These are phyloP conservation scores for Drosophila colorata DNA, from an alignment of 2,888 invertebrate genomes.

Conservation along the genomic window DNA sequence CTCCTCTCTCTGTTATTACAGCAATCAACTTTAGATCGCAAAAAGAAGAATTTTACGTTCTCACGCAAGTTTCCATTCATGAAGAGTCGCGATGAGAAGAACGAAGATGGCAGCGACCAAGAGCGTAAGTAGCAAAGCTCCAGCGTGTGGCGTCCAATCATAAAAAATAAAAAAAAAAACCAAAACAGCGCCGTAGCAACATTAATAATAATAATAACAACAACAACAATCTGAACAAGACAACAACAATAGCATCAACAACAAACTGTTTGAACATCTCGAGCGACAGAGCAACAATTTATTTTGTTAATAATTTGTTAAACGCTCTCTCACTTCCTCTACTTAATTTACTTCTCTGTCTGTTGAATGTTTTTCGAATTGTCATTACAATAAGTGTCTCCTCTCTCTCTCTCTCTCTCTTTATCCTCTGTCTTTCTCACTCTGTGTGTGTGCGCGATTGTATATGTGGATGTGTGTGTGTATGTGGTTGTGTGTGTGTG, in stretches of 20 bases:
- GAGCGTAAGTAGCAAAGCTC: conserved; percentile 93
- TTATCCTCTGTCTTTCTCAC: background rate
- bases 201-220: conserved; percentile 29
- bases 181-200: conserved; percentile 12
- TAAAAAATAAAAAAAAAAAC: conserved; percentile 3
- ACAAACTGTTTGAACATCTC: conserved; percentile 9
- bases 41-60: conserved; percentile 99
- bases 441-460: conserved; percentile 14
- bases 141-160: conserved; percentile 16
- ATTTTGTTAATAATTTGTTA: conserved; percentile 26
- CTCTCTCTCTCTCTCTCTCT: conserved; percentile 7
- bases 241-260: conserved; percentile 8
- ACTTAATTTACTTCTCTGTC: conserved; percentile 3
- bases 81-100: conserved; percentile 99
- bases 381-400: conserved; percentile 2
- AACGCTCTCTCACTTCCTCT: conserved; percentile 23
- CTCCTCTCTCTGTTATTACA: conserved; percentile 83
- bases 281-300: conserved; percentile 36
- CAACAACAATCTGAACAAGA: background rate
- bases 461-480: conserved; percentile 8
- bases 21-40: conserved; percentile 97
- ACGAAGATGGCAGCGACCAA: conserved; percentile 98
- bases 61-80: conserved; percentile 99
- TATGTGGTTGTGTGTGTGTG: background rate
- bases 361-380: background rate